Evolutionary conservation across 2,113 vertebrate genomes (phyloP), one percentile per base, ranked within the genome.

Genomic region (Acanthochromis polyacanthus): DNA sequence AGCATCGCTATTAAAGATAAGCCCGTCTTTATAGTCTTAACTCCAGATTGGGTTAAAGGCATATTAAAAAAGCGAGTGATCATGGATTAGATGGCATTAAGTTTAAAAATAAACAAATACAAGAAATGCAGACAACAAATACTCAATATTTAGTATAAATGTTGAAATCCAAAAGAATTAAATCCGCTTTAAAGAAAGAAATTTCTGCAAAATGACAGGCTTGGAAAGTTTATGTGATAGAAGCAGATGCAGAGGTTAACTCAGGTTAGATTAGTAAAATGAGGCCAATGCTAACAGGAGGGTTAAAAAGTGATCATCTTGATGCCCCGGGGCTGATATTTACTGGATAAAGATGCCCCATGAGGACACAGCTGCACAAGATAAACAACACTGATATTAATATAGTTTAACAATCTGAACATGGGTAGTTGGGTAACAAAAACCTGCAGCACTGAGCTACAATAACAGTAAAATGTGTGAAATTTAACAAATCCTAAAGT

Each of bases 21-120:
- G 45, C 67, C 46, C 11, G 28, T 73, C 48, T 46, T 50, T 73
- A 68, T 51, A 50, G 64, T 60, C 66, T 65, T 56, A 61, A 28
- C 30, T 67, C 30, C 43, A 56, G 50, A 67, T 38, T 74, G 20
- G 10, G 40, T 25, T 20, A n/a, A 62, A 43, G 45, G 40, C 53
- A 0, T 48, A 78, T 58, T 66, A 36, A 45, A 48, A 86, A 50
- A 25, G 57, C 19, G 3, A 3, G 9, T 20, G 20, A 62, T 4
- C 12, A 2, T 4, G 17, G 7, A 51, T 60, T 30, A 23, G 23
- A 45, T 43, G 17, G 16, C 36, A 20, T 10, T 19, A 61, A 48
- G 19, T 38, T 71, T 30, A 5, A 52, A 25, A 60, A 28, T 11
- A 23, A 60, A n/a, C 5, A 38, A 22, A 28, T 28, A 73, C 10